Evolutionary conservation across 1,140 invertebrate genomes (phyloP).

Genomic region (Brachionus koreanus): DNA sequence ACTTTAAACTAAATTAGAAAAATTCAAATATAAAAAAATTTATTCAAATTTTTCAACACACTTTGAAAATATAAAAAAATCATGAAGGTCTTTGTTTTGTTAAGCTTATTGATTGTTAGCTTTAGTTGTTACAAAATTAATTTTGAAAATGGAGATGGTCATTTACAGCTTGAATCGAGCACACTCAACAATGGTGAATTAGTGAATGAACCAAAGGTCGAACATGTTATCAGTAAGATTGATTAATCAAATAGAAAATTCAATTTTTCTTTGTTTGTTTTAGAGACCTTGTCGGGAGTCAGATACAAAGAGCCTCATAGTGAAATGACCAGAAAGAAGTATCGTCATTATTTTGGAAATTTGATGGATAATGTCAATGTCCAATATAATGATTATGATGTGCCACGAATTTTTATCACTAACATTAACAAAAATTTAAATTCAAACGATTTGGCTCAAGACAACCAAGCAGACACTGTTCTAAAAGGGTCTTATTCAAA

Average conservation of each 20-base stretch:
- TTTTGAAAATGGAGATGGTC: slow-evolving; percentile 21
- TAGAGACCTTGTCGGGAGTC: background rate
- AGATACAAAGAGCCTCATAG: background rate
- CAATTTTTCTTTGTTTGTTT: background rate
- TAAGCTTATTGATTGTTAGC: background rate
- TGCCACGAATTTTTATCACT: slow-evolving; percentile 35
- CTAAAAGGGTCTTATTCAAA: background rate
- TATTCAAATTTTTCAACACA: background rate
- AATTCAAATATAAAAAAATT: background rate
- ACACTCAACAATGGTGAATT: background rate
- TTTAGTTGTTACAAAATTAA: background rate
- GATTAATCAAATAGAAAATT: background rate
- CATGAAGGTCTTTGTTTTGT: background rate
- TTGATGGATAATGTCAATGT: background rate
- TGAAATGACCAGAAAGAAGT: background rate
- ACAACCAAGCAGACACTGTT: background rate
- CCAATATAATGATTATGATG: background rate
- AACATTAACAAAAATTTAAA: slow-evolving; percentile 36
- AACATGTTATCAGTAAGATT: slow-evolving; percentile 5
- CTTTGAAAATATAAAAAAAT: background rate
- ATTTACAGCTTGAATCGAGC: slow-evolving; percentile 2
- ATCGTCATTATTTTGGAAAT: background rate
- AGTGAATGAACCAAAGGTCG: background rate
- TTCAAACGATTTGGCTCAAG: background rate
- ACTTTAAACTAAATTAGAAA: background rate